These are phyloP conservation scores for Philereme vetulata DNA, from an alignment of 2,888 invertebrate species.

Conservation along the genomic window DNA sequence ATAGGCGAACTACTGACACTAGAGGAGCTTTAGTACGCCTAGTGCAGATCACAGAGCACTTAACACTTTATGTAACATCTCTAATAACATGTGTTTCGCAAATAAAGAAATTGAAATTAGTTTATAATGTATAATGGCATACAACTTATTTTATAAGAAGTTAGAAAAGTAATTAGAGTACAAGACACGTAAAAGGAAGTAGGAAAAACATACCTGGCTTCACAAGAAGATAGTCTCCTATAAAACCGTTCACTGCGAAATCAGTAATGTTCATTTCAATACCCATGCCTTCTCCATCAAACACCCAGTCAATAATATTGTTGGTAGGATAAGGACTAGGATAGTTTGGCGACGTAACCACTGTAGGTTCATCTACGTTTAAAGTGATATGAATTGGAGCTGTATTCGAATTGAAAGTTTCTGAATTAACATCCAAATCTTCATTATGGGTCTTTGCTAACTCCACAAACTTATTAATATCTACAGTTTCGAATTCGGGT, in stretches of 20 bases:
- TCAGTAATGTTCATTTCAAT: constrained; percentile 73
- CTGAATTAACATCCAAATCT: constrained; percentile 47
- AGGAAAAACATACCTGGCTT: constrained; percentile 64
- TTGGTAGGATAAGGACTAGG: constrained; percentile 61
- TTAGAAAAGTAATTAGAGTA: too few species aligned
- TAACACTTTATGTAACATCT: too few species aligned
- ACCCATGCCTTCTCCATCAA: constrained; percentile 67
- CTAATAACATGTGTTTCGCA: too few species aligned
- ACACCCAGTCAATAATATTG: constrained; percentile 63
- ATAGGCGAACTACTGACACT: too few species aligned
- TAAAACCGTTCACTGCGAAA: constrained; percentile 61
- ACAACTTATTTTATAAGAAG: too few species aligned
- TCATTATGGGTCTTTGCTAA: constrained; percentile 48
- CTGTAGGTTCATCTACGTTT: constrained; percentile 50
- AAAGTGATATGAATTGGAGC: constrained; percentile 51
- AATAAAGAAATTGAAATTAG: too few species aligned
- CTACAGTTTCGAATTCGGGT: constrained; percentile 6
- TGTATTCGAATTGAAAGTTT: constrained; percentile 42
- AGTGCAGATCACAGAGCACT: too few species aligned
- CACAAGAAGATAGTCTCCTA: constrained; percentile 68
- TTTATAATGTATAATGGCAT: too few species aligned
- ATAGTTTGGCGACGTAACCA: constrained; percentile 61
- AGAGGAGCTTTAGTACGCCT: too few species aligned
- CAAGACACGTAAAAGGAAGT: too few species aligned
- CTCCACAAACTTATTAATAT: constrained; percentile 48